Conservation (phyloP, 1,140 invertebrate genomes). For the Vanessa tameamea region DNA sequence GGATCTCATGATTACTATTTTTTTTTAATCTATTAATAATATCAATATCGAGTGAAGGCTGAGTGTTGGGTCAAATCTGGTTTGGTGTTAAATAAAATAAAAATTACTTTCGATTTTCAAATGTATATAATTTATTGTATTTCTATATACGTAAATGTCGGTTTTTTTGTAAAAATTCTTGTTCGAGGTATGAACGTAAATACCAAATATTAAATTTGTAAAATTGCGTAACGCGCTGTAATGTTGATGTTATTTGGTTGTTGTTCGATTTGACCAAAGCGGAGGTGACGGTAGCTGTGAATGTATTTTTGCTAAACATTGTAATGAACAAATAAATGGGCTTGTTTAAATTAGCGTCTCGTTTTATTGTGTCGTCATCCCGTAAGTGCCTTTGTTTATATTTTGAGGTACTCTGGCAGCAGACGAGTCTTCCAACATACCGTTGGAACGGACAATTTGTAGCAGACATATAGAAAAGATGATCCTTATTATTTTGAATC, state of each 20-base stretch:
- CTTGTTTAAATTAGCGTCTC: slow-evolving; percentile 55
- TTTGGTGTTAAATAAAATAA: slow-evolving; percentile 13
- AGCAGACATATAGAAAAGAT: too few relatives aligned
- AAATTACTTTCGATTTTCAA: not conserved
- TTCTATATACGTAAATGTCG: not conserved
- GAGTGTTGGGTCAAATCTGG: slow-evolving; percentile 37
- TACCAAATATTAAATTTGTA: slow-evolving; percentile 30
- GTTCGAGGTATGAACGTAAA: slow-evolving; percentile 10
- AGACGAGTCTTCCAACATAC: too few relatives aligned
- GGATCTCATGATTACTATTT: slow-evolving; percentile 48
- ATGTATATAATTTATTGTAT: not conserved
- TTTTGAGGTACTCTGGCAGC: too few relatives aligned
- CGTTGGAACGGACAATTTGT: too few relatives aligned
- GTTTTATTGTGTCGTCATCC: slow-evolving; percentile 32
- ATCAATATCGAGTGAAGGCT: slow-evolving; percentile 35
- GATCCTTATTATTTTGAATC: too few relatives aligned
- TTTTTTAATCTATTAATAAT: slow-evolving; percentile 37
- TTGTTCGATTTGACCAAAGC: slow-evolving; percentile 41
- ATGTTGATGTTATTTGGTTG: slow-evolving; percentile 26
- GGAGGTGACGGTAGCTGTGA: slow-evolving; percentile 47
- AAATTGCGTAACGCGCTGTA: not conserved
- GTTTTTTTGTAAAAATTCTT: slow-evolving; percentile 2
- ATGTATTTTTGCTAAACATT: slow-evolving; percentile 53
- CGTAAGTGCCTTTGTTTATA: too few relatives aligned
- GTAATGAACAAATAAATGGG: slow-evolving; percentile 58